Percentiles rank a stretch among this genome's conserved stretches.
Conservation (phyloP, 2,888 invertebrate species). For the Tenodera sinensis region DNA sequence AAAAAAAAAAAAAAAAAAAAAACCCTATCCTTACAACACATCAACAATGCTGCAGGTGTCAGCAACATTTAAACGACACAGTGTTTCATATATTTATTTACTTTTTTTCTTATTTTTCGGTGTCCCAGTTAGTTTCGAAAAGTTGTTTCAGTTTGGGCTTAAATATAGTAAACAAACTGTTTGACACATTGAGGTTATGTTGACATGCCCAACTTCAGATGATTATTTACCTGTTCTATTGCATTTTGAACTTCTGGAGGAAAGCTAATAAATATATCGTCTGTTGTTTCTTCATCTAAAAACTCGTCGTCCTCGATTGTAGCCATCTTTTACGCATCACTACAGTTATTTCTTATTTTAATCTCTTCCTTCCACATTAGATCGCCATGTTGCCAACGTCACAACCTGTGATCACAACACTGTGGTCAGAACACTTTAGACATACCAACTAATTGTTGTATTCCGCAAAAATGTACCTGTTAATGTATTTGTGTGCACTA, state of each 20-base stretch:
- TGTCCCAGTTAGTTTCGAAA: neutral
- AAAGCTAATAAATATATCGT: constrained; percentile 53
- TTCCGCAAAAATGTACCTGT: no score
- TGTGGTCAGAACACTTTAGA: no score
- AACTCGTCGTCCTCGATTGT: constrained; percentile 42
- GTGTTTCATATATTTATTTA: no score
- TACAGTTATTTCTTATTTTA: neutral
- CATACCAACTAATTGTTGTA: no score
- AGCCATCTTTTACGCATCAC: neutral
- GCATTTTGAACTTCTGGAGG: constrained; percentile 84
- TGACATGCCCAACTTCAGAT: neutral
- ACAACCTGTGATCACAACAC: no score
- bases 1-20: no score
- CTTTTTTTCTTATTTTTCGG: no score
- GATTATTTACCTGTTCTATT: constrained; percentile 67
- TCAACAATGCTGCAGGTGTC: no score
- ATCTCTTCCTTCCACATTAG: neutral
- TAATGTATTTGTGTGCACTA: no score
- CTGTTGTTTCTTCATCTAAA: constrained; percentile 50
- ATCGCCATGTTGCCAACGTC: no score
- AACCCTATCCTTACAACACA: no score
- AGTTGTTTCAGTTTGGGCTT: neutral
- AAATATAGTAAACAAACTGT: neutral
- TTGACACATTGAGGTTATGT: neutral
- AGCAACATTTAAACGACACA: no score